These are phyloP conservation scores for Melanitta fusca DNA, from an alignment of 2,797 vertebrate genomes.

Conservation along the genomic window DNA sequence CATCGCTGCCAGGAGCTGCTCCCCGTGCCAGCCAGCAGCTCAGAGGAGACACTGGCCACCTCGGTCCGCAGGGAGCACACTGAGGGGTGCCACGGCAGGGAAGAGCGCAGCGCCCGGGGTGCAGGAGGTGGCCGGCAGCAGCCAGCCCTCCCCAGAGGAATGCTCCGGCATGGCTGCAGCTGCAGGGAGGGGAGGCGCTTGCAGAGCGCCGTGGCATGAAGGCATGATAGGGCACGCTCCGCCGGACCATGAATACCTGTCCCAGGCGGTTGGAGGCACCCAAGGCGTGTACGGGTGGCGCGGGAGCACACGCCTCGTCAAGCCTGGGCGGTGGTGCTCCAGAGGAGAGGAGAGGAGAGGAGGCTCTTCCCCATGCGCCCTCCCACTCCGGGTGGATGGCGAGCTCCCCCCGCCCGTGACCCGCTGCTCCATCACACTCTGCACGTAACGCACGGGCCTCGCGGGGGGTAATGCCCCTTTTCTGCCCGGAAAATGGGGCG, in stretches of 20 bases:
- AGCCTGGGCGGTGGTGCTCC: constrained; percentile 32
- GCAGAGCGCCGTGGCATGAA: constrained; percentile 22
- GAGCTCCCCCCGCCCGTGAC: neutral
- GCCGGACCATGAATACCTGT: constrained; percentile 63
- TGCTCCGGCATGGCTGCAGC: constrained; percentile 47
- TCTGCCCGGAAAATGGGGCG: neutral
- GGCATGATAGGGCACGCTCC: constrained; percentile 49
- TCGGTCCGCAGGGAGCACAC: neutral
- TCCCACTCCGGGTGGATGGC: neutral
- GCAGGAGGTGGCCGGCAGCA: neutral
- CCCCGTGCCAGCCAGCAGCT: accelerated
- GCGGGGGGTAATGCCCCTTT: neutral
- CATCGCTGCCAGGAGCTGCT: neutral
- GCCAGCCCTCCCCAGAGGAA: constrained; percentile 4
- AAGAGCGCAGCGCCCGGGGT: neutral
- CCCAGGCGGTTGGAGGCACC: constrained; percentile 48
- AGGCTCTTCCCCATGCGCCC: neutral
- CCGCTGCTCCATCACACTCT: neutral
- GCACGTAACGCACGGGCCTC: neutral
- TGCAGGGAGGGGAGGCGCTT: constrained; percentile 51
- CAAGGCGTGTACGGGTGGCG: constrained; percentile 31
- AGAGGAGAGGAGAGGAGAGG: neutral
- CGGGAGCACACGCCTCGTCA: constrained; percentile 39
- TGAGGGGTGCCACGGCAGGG: accelerated
- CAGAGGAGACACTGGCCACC: too few relatives aligned